Evolutionary conservation across 2,888 invertebrate species (phyloP).

Genomic region (Maniola hyperantus): DNA sequence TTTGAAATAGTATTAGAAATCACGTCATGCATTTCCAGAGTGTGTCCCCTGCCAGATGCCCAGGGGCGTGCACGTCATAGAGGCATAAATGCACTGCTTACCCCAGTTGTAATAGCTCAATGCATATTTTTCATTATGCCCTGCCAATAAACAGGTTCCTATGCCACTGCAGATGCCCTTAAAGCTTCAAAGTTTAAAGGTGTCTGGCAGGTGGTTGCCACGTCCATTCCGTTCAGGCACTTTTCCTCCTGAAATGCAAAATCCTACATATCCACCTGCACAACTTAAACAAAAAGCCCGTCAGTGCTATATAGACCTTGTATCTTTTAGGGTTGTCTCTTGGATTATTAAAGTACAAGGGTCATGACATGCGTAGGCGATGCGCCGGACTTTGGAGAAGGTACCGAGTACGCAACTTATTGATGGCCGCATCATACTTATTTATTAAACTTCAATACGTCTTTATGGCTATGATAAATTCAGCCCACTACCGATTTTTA

Average conservation of each 20-base stretch:
- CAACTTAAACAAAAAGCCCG: not conserved
- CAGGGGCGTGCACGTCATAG: too few species aligned
- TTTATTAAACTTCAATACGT: slow-evolving; percentile 59
- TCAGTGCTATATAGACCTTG: not conserved
- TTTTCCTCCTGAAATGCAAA: not conserved
- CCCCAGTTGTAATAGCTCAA: too few species aligned
- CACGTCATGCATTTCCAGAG: too few species aligned
- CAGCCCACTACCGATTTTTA: slow-evolving; percentile 49
- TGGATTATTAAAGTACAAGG: slow-evolving; percentile 48
- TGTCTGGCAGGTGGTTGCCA: too few species aligned
- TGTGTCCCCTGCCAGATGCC: too few species aligned
- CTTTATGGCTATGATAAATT: slow-evolving; percentile 54
- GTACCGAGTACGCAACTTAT: slow-evolving; percentile 56
- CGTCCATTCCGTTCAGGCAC: too few species aligned
- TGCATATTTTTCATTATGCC: too few species aligned
- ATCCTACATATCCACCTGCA: not conserved
- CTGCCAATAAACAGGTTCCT: too few species aligned
- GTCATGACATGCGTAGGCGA: slow-evolving; percentile 68
- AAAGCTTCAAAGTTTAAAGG: too few species aligned
- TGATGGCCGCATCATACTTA: slow-evolving; percentile 60
- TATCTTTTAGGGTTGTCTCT: slow-evolving; percentile 42
- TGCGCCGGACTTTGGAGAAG: slow-evolving; percentile 52
- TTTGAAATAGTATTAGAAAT: too few species aligned
- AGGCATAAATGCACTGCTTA: too few species aligned
- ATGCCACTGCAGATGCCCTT: too few species aligned